Evolutionary conservation across 1,140 invertebrate genomes (phyloP).

Genomic region (Caenorhabditis brenneri): DNA sequence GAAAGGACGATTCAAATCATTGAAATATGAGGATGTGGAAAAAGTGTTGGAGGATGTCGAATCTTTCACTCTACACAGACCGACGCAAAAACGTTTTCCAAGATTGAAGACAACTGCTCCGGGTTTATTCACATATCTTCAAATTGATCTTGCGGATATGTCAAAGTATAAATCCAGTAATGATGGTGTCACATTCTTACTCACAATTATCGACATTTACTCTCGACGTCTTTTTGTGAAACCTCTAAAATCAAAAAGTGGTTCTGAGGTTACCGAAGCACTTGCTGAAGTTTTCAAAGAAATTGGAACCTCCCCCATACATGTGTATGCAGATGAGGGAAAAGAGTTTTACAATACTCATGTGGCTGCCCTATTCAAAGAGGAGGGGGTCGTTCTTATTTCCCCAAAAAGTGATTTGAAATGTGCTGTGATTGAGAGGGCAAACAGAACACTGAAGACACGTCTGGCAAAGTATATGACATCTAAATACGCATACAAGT

Average conservation of each 20-base stretch:
- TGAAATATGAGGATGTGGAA: neutral
- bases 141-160: neutral
- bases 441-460: too few relatives aligned
- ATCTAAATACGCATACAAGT: too few relatives aligned
- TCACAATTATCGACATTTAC: neutral
- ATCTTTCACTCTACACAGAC: neutral
- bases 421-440: neutral
- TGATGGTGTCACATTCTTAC: neutral
- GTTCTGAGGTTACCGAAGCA: neutral
- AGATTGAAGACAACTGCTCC: neutral
- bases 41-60: neutral
- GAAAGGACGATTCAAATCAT: neutral
- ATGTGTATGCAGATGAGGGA: neutral
- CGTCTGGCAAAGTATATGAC: too few relatives aligned
- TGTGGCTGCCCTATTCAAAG: neutral
- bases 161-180: neutral
- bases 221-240: neutral
- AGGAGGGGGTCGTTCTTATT: neutral
- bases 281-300: neutral
- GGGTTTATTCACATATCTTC: neutral
- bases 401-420: neutral
- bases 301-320: neutral
- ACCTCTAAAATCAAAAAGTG: neutral
- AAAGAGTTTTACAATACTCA: neutral
- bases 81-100: neutral